Base-by-base conservation (phyloP, 2,113 vertebrate genomes). In the Ochotona curzoniae region DNA sequence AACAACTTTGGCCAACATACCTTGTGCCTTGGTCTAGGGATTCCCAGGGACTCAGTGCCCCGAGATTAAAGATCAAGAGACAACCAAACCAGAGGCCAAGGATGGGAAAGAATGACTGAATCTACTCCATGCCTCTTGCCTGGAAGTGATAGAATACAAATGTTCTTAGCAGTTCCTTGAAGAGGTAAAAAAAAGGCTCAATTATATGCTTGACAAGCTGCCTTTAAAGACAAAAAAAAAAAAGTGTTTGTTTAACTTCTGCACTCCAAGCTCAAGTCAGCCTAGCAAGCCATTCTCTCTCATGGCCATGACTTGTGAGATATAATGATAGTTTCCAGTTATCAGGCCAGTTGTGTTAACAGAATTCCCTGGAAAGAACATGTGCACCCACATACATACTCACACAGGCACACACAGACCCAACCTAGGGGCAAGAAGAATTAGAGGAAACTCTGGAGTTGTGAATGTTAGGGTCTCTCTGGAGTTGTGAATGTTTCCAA, bases 251-350 rank as follows among this genome's bases (percentile, higher is more conserved):
- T 94, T 96, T 96, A 94, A 96, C 64, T 83, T 96, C 20, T 84
- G 89, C 67, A 32, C 95, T 96, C 61, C 64, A 93, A 91, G 74
- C 86, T 93, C 90, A 94, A 38, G 61, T 83, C 54, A 96, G 94
- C 92, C 75, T 94, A 91, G 90, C 89, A 93, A 74, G 76, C 86
- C 83, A 81, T 84, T 81, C 32, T 35, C 87, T 93, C 89, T 97
- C 91, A 83, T 97, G 95, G 95, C 90, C 83, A 20, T 97, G 97
- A 96, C 89, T 97, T 96, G 93, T 93, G 54, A 71, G 86, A 71
- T 97, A 88, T 96, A 92, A 96, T 95, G 91, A 95, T 79, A 90
- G 71, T 94, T 79, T 96, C 93, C 95, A 92, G 44, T 44, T 96
- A 90, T 95, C 94, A 97, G 90, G 73, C 78, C 95, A 96, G 96